Evolutionary conservation across 37 sponge, comb jelly and placozoan genomes (phyloP).

Genomic region (Agelas oroides): DNA sequence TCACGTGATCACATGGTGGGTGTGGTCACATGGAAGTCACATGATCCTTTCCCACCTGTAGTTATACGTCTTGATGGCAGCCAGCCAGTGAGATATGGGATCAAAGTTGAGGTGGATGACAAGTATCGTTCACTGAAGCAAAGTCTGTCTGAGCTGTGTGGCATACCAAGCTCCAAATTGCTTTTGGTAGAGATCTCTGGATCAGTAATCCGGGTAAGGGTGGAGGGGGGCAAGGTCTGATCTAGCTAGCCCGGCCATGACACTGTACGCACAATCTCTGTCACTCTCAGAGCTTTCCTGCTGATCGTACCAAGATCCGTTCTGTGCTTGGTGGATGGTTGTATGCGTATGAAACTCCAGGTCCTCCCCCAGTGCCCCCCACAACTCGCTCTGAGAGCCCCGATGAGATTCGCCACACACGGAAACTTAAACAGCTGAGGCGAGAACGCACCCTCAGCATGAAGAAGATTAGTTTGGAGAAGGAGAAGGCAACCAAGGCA

Average conservation of each 20-base stretch:
- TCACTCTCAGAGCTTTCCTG: slow-evolving; percentile 52
- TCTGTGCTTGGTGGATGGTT: slow-evolving; percentile 72
- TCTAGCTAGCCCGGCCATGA: not conserved
- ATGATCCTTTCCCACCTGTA: not conserved
- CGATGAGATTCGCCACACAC: slow-evolving; percentile 3
- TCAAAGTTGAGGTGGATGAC: slow-evolving; percentile 76
- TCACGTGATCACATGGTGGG: not conserved
- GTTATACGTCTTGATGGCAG: slow-evolving; percentile 87
- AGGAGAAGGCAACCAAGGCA: slow-evolving; percentile 8
- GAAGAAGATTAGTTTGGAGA: not conserved
- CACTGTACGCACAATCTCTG: not conserved
- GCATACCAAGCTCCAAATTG: slow-evolving; percentile 32
- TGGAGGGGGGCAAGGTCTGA: too few species aligned
- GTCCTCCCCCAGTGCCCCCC: slow-evolving; percentile 34
- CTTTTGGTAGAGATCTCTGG: slow-evolving; percentile 71
- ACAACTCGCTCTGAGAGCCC: slow-evolving; percentile 34
- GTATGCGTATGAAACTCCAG: slow-evolving; percentile 91
- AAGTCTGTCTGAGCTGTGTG: slow-evolving; percentile 52
- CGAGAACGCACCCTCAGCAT: slow-evolving; percentile 16
- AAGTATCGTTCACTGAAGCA: slow-evolving; percentile 73
- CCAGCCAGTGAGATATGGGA: slow-evolving; percentile 76
- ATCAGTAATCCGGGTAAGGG: slow-evolving; percentile 62
- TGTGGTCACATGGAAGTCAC: not conserved
- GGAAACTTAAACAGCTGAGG: not conserved
- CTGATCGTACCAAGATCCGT: slow-evolving; percentile 74